These are phyloP conservation scores for Protodeltote pygarga DNA, from an alignment of 2,888 invertebrate species.

Conservation along the genomic window DNA sequence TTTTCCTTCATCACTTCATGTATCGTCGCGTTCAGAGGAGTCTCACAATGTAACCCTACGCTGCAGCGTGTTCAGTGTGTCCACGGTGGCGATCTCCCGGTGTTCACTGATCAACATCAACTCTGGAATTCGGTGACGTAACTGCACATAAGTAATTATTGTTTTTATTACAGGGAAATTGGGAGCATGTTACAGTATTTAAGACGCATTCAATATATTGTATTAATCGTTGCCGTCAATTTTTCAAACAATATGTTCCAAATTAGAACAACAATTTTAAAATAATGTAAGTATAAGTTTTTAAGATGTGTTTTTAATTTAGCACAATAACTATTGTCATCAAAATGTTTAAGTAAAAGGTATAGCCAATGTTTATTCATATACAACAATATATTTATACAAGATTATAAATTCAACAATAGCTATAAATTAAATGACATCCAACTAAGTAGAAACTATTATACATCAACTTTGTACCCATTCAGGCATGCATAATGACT, in stretches of 20 bases:
- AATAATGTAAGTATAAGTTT: no score
- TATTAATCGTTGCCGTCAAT: no score
- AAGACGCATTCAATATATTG: no score
- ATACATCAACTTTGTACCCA: conserved; percentile 16
- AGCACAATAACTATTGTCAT: no score
- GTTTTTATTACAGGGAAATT: conserved; percentile 11
- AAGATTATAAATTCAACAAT: not conserved
- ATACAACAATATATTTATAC: no score
- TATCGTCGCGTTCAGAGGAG: conserved; percentile 35
- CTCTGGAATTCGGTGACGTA: conserved; percentile 71
- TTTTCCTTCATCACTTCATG: conserved; percentile 39
- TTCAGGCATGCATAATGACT: conserved; percentile 39
- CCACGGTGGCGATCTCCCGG: conserved; percentile 72
- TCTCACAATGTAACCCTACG: conserved; percentile 72
- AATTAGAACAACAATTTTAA: no score
- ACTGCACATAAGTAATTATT: conserved; percentile 52
- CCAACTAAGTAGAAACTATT: conserved; percentile 2
- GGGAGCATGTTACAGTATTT: no score
- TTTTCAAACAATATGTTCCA: no score
- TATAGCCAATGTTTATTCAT: no score
- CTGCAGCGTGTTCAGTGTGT: conserved; percentile 54
- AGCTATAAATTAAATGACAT: not conserved
- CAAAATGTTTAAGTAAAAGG: no score
- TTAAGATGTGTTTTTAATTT: no score
- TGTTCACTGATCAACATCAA: conserved; percentile 64